Percentiles rank a stretch among this genome's conserved stretches.
Evolutionary conservation across 2,888 invertebrate species (phyloP).

Genomic region (Synergus laeviventris): DNA sequence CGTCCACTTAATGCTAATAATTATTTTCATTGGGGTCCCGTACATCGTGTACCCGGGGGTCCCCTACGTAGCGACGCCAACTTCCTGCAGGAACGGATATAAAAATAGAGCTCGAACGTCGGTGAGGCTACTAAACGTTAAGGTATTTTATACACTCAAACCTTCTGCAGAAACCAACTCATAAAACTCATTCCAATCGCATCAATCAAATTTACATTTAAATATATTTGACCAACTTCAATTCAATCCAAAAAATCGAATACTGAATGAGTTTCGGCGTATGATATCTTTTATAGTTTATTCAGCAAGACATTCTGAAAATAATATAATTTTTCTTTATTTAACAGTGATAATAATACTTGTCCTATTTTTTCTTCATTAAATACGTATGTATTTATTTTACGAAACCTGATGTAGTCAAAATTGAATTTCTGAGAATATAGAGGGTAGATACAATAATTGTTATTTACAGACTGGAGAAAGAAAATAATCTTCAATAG

Average conservation of each 20-base stretch:
- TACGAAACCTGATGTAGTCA: not conserved
- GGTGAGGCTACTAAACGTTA: conserved; percentile 23
- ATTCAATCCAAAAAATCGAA: no score
- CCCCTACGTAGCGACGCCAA: conserved; percentile 69
- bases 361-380: not conserved
- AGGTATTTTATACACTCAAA: conserved; percentile 34
- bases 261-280: no score
- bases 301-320: no score
- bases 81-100: conserved; percentile 75
- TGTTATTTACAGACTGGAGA: conserved; percentile 16
- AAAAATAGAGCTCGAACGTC: conserved; percentile 71
- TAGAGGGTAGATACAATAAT: conserved; percentile 33
- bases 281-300: no score
- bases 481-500: conserved; percentile 33
- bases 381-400: not conserved
- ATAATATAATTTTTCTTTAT: not conserved
- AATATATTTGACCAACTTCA: not conserved
- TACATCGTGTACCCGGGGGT: conserved; percentile 58
- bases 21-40: conserved; percentile 75
- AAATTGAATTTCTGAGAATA: conserved; percentile 26
- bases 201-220: not conserved
- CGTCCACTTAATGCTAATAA: conserved; percentile 76
- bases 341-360: not conserved
- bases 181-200: not conserved
- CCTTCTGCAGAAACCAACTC: conserved; percentile 15